Base-by-base conservation (phyloP, 2,888 invertebrate genomes). In the Volucella inflata region DNA sequence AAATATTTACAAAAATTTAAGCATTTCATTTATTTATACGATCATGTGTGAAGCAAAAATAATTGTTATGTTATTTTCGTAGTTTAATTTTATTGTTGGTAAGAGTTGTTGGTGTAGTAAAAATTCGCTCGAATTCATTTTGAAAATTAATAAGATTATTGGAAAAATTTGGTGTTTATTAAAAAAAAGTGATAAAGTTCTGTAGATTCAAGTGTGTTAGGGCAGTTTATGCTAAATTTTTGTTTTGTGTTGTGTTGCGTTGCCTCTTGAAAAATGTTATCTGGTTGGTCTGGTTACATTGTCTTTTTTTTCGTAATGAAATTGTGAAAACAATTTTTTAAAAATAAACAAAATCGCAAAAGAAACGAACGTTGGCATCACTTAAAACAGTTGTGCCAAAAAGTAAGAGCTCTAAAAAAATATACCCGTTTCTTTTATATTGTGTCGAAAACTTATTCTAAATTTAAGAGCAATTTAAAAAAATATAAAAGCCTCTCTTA, bases 241-340 rank as follows among this genome's bases (percentile, higher is more conserved):
- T 70, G 14, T 81, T 79, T 74, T 80, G 75, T 79, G 71, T 79
- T 84, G 84, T 79, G 80, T 84, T 75, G 84, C 75, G 84, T 84
- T 75, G 84, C 79, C 80, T 70, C 67, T 75, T 78, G 53, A 16
- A 16, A 57, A 77, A 70, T 67, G 30, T 60, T 65, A 44, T 53
- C 16, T n/a, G n/a, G n/a, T n/a, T n/a, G n/a, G 50, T 42, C 75
- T 40, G 75, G 12, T 80, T 60, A 71, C 65, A 76, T 75, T 84
- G 75, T 67, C 75, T 79, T 79, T 84, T 40, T 30, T 30, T 30
- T 6, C 6, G 6, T 6, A 3, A 30, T 30, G 30, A 30, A 30
- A 30, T 30, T 30, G 6, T 30, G 6, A 30, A 30, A 30, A 64
- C 51, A 48, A 9, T 8, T 11, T 74, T 10, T 30, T 8, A 12